Evolutionary conservation across 2,797 vertebrate genomes (phyloP).

Genomic region (Sparidentex hasta): DNA sequence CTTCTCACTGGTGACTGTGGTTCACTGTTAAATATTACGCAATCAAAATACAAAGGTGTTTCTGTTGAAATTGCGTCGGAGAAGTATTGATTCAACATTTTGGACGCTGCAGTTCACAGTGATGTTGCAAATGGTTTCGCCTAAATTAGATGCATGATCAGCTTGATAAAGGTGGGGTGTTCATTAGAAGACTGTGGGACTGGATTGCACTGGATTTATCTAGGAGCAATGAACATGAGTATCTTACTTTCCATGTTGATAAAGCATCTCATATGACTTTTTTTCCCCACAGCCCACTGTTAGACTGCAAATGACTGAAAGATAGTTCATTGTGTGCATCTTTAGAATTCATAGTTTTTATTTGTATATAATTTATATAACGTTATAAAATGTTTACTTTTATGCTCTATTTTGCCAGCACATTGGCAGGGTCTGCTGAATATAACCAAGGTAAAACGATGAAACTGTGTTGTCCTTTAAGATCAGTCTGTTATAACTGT

Average conservation of each 20-base stretch:
- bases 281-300: too few relatives aligned
- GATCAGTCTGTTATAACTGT: too few relatives aligned
- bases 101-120: not conserved
- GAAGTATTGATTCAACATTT: not conserved
- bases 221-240: not conserved
- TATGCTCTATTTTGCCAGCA: too few relatives aligned
- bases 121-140: not conserved
- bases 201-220: not conserved
- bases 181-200: not conserved
- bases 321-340: too few relatives aligned
- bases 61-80: not conserved
- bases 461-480: too few relatives aligned
- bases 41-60: slow-evolving; percentile 7
- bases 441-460: too few relatives aligned
- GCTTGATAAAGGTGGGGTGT: not conserved
- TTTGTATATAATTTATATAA: too few relatives aligned
- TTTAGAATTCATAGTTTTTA: too few relatives aligned
- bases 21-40: not conserved
- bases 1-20: not conserved
- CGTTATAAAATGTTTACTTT: too few relatives aligned
- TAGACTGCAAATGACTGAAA: too few relatives aligned
- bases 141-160: not conserved
- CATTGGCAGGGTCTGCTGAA: too few relatives aligned
- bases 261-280: not conserved
- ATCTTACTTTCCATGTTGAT: not conserved